Evolutionary conservation across 2,888 invertebrate genomes (phyloP), one percentile per base, ranked within the genome.

Genomic region (Caenorhabditis panamensis): DNA sequence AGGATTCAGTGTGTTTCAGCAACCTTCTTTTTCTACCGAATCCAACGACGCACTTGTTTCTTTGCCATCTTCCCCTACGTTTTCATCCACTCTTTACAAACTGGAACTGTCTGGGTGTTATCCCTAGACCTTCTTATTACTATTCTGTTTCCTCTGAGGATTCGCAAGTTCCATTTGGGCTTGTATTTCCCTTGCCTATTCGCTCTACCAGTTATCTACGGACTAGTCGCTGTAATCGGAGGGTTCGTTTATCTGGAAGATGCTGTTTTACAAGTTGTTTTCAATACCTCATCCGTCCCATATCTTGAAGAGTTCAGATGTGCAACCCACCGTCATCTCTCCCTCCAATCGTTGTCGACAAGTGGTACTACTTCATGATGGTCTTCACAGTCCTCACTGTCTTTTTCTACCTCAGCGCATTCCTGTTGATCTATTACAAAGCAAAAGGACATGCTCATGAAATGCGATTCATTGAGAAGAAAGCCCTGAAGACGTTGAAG

Each of bases 321-420:
- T 76, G 76, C 47, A 76, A 76, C 37, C 76, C 76, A 0, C 76
- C 76, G 16, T 62, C 49, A 1, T 18, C 76, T 13, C 53, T 76
- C 2, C 31, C 22, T 28, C 54, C 56, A 3, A 9, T 22, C 2
- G 68, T 68, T 2, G 37, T 28, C 26, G 53, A 59, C 20, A n/a
- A 44, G 2, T 76, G 62, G 68, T 76, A 76, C 28, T 54, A 54
- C n/a, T 28, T 76, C 26, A 76, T 76, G 76, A 37, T 41, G 26
- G 24, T 68, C 0, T 76, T 76, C 68, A 44, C 61, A 0, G 3
- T 68, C 20, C 41, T 68, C 26, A 76, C 76, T 6, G 51, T 76
- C 5, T 9, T 76, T 16, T 76, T 76, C 49, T 76, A 68, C 37
- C 6, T 47, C 1, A 22, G 16, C n/a, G 62, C 76, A 18, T 61